Evolutionary conservation across 92 coral and sea anemone genomes (phyloP).

Genomic region (Muricea muricata): DNA sequence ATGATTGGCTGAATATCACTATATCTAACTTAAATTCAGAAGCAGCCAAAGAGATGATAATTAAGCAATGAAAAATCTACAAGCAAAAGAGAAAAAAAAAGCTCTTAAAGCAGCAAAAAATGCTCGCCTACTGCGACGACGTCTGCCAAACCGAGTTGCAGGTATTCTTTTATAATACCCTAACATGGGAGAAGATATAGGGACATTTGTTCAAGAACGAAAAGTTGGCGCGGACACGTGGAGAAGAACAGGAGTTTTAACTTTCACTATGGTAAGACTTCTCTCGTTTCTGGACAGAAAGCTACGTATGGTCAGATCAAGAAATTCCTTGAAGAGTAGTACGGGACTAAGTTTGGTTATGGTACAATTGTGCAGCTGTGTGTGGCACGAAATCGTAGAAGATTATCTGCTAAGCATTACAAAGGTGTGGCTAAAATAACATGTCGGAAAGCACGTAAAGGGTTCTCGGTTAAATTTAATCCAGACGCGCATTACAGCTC

Average conservation of each 20-base stretch:
- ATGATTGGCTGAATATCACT: conserved; percentile 64
- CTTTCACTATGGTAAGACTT: conserved; percentile 45
- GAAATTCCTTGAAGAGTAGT: conserved; percentile 44
- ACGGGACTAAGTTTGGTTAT: conserved; percentile 44
- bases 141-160: conserved; percentile 56
- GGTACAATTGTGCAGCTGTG: conserved; percentile 29
- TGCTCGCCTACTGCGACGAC: conserved; percentile 58
- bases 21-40: conserved; percentile 43
- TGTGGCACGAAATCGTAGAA: conserved; percentile 51
- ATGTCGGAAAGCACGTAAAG: conserved; percentile 61
- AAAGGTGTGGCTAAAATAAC: conserved; percentile 62
- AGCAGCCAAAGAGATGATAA: conserved; percentile 63
- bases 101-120: conserved; percentile 49
- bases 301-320: conserved; percentile 53
- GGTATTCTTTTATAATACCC: conserved; percentile 50
- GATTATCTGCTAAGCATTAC: conserved; percentile 52
- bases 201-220: conserved; percentile 58
- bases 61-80: conserved; percentile 61
- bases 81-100: conserved; percentile 21
- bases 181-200: conserved; percentile 66
- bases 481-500: conserved; percentile 68
- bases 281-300: conserved; percentile 23
- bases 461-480: conserved; percentile 62
- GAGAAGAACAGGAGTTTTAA: conserved; percentile 69
- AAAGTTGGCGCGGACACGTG: conserved; percentile 71